Base-by-base conservation (phyloP, 1,140 invertebrate genomes). In the Lepidurus packardi region DNA sequence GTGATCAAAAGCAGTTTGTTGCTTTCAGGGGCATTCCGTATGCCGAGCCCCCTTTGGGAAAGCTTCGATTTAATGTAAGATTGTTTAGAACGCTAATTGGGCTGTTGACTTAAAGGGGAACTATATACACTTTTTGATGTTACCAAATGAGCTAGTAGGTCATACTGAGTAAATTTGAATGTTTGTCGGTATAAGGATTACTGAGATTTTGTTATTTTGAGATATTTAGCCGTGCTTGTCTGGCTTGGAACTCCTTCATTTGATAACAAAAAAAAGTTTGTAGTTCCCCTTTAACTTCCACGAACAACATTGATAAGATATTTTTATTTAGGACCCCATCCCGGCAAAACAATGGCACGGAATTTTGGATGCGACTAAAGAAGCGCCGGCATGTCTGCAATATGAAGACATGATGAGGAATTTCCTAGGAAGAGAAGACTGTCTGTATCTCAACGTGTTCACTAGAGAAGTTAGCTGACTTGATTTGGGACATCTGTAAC, bases 381-480 rank as follows among this genome's bases (percentile, higher is more conserved):
- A 78, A 74, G 77, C 53, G 7, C 77, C 77, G 13, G 25, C 34
- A 4, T 78, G 77, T 41, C 24, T 78, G 1, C 77, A 78, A 24
- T 78, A 73, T 16, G 41, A 78, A n/a, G 73, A 53, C 25, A 41
- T 74, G 43, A 16, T 78, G 34, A 25, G 53, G 43, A 65, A 65
- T 2, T 45, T 78, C 7, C n/a, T 73, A 13, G 77, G 77, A 4
- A 73, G 13, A 21, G 81, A 82, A 73, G 80, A 81, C 77, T 82
- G 81, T 47, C 77, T 82, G 7, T 79, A 80, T 53, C 77, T 81
- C 0, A 81, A 81, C 25, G 53, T 82, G 8, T 81, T 78, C 45
- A 75, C 74, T 43, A 75, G 24, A 16, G n/a, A 78, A 3, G 78
- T 78, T 42, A 13, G 77, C 43, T n/a, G 21, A 34, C 25, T 45